These are phyloP conservation scores for Caenorhabditis sinica DNA, from an alignment of 2,888 invertebrate species.

Conservation along the genomic window DNA sequence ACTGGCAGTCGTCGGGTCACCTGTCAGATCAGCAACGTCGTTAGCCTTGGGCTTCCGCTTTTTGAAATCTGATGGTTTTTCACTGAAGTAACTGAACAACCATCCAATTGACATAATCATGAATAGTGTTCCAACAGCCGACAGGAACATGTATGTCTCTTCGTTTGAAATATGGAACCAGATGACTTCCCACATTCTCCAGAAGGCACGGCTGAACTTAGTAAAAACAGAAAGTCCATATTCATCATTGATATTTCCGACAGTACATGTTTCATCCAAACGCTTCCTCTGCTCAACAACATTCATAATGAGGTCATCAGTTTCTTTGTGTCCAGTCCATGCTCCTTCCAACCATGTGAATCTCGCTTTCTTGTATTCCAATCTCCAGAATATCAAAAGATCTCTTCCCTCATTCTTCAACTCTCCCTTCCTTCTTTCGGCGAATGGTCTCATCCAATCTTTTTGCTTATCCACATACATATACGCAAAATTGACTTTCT, in stretches of 20 bases:
- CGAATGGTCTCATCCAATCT: constrained; percentile 78
- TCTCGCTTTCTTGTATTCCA: constrained; percentile 77
- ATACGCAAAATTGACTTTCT: constrained; percentile 72
- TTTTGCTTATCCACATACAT: constrained; percentile 77
- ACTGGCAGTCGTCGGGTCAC: constrained; percentile 47
- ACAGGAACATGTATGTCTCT: constrained; percentile 80
- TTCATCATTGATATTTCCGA: constrained; percentile 72
- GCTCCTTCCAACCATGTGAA: constrained; percentile 78
- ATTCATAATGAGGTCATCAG: constrained; percentile 68
- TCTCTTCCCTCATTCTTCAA: constrained; percentile 66
- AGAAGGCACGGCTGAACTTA: constrained; percentile 71
- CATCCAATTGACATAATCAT: constrained; percentile 70
- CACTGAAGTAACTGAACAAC: constrained; percentile 66
- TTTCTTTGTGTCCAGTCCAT: constrained; percentile 73
- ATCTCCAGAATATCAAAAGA: constrained; percentile 81
- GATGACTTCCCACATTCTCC: constrained; percentile 76
- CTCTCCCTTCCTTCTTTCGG: constrained; percentile 68
- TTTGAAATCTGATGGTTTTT: constrained; percentile 45
- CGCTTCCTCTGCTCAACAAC: constrained; percentile 68
- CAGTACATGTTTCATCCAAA: constrained; percentile 68
- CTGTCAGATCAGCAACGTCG: constrained; percentile 57
- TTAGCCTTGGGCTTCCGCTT: constrained; percentile 59
- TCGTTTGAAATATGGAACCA: constrained; percentile 82
- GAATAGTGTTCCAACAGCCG: constrained; percentile 76
- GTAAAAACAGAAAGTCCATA: constrained; percentile 77